Conservation (phyloP, 2,888 invertebrate genomes). For the Habroteleia sp. region DNA sequence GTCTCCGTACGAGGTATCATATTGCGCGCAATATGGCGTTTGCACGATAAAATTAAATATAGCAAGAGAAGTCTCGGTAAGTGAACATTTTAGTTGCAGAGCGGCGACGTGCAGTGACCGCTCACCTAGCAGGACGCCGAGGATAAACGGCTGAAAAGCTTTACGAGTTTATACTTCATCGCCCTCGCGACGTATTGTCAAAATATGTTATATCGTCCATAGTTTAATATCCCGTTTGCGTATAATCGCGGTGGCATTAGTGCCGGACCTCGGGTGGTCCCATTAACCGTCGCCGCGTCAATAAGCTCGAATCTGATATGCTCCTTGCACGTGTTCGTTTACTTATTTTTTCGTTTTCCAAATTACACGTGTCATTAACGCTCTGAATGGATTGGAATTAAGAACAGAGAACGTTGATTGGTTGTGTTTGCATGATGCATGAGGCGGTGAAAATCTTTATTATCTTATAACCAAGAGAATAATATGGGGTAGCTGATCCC, state of each 20-base stretch:
- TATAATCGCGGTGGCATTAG: conserved; percentile 78
- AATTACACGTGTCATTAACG: conserved; percentile 46
- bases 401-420: background rate
- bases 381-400: conserved; percentile 7
- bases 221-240: conserved; percentile 80
- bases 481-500: too few relatives aligned
- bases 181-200: conserved; percentile 76
- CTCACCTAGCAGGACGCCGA: conserved; percentile 53
- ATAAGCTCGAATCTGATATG: conserved; percentile 65
- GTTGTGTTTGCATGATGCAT: conserved; percentile 12
- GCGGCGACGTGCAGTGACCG: conserved; percentile 50
- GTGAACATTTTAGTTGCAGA: conserved; percentile 47
- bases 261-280: conserved; percentile 75
- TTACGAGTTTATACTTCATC: conserved; percentile 76
- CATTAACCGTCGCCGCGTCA: conserved; percentile 72
- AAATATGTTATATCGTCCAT: conserved; percentile 74
- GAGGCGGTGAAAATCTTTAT: conserved; percentile 5
- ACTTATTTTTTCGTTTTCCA: conserved; percentile 43
- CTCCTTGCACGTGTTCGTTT: conserved; percentile 43
- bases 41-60: conserved; percentile 52
- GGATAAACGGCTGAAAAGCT: conserved; percentile 73
- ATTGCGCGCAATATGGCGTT: conserved; percentile 51
- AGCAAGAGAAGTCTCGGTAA: conserved; percentile 34
- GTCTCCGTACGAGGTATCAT: conserved; percentile 33
- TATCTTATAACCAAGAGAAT: background rate